Percentiles rank a stretch among this genome's conserved stretches.
These are phyloP conservation scores for Lepidochitona cinerea DNA, from an alignment of 2,888 invertebrate species.

Conservation along the genomic window DNA sequence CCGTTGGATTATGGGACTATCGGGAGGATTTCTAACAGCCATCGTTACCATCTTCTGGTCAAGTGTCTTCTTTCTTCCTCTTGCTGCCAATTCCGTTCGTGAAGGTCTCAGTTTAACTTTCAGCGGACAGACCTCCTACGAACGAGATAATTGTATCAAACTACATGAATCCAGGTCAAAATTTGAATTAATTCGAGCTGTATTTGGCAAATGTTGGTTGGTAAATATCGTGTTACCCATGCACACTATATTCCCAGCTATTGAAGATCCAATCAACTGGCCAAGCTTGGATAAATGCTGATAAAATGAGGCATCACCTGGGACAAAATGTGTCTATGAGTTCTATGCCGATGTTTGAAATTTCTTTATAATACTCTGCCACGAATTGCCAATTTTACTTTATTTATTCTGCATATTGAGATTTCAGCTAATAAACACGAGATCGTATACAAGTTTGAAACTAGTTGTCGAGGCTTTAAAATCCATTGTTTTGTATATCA, in stretches of 20 bases:
- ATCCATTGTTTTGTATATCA: no score
- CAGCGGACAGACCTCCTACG: constrained; percentile 58
- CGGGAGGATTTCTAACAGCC: constrained; percentile 29
- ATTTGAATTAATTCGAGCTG: constrained; percentile 32
- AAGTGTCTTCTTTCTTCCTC: constrained; percentile 45
- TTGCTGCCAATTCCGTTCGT: constrained; percentile 43
- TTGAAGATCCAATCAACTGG: constrained; percentile 59
- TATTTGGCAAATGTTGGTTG: constrained; percentile 56
- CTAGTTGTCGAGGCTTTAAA: no score
- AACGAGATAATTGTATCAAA: constrained; percentile 39
- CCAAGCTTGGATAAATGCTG: constrained; percentile 14
- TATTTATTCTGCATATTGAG: no score
- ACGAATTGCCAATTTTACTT: no score
- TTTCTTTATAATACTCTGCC: no score
- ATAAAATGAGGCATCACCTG: not conserved
- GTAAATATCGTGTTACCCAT: constrained; percentile 58
- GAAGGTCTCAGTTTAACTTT: constrained; percentile 37
- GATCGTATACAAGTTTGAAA: no score
- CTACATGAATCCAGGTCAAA: constrained; percentile 12
- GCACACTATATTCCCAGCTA: constrained; percentile 46
- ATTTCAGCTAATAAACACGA: no score
- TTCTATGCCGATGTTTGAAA: no score
- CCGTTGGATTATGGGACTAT: constrained; percentile 43
- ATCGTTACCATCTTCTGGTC: constrained; percentile 44
- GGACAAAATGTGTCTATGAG: not conserved